Base-by-base conservation (phyloP, 2,113 vertebrate species). In the Eulemur macaco region DNA sequence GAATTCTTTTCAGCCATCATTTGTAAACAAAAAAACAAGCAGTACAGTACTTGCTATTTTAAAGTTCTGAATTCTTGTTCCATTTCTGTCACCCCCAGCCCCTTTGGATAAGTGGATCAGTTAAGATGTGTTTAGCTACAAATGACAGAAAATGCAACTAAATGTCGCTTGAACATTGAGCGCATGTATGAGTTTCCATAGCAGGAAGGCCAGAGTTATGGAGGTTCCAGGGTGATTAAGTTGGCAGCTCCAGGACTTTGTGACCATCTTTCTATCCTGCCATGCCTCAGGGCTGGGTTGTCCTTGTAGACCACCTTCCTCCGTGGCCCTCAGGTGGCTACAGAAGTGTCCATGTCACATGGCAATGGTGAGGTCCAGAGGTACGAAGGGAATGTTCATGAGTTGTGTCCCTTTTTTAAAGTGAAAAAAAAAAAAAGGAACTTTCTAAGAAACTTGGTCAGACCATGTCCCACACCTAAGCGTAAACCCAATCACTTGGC, bases 1-100 rank as follows among this genome's bases (percentile, higher is more conserved):
- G 18, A 68, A 85, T 68, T 83, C 37, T 87, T 77, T 90, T 73
- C 82, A 95, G 73, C 42, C 56, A 69, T 64, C 68, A 69, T 78
- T 80, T 88, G 71, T 64, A 82, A 94, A 50, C 73, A 89, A 91
- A 77, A 84, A 84, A 45, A 29, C n/a, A 95, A 86, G 47, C 56
- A 76, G 52, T 18, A 25, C 15, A 78, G 15, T 47, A 80, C 17
- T 83, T 80, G 7, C 20, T 85, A 31, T 85, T 94, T 89, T 69
- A 81, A 94, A 96, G 73, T 56, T 95, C 56, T 42, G 20, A 39
- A n/a, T 87, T 95, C 39, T 76, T 85, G 21, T 42, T 86, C 58
- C 25, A 31, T 42, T 78, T 93, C 27, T 96, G 58, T 37, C 37
- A 34, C 54, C 58, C 37, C n/a, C 21, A 45, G 25, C 1, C 11